Percentiles rank a stretch among this genome's conserved stretches.
Conservation (phyloP, 2,113 vertebrate species). For the Atrichornis clamosus region DNA sequence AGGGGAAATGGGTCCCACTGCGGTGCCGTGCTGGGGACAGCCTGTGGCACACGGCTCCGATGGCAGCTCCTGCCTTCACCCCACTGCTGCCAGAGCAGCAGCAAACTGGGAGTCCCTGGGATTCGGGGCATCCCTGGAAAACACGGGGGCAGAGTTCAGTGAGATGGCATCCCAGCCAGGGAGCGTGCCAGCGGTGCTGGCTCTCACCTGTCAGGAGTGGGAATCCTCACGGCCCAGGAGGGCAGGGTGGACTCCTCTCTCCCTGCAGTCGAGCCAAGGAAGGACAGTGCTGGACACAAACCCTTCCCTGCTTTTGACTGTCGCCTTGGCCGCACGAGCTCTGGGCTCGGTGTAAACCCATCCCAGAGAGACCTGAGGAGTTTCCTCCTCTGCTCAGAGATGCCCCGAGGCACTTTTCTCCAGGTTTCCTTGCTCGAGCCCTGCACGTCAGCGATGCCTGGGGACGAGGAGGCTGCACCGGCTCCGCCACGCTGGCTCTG, state of each 20-base stretch:
- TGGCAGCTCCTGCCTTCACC: rapidly evolving
- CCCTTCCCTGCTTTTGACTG: neutral
- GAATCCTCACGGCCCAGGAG: neutral
- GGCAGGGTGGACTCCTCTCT: rapidly evolving
- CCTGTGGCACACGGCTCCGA: rapidly evolving
- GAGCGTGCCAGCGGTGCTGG: rapidly evolving
- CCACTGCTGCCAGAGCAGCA: neutral
- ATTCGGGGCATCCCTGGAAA: neutral
- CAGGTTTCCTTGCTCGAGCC: neutral
- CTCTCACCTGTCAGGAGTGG: neutral
- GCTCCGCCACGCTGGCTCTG: neutral
- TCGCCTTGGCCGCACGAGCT: rapidly evolving
- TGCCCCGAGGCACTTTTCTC: neutral
- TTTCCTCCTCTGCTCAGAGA: neutral
- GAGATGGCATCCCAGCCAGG: rapidly evolving
- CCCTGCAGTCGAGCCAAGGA: rapidly evolving
- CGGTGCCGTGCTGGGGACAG: neutral
- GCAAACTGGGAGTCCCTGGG: neutral
- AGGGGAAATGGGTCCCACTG: rapidly evolving
- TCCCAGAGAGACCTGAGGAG: neutral
- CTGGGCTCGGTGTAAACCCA: neutral
- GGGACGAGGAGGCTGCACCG: neutral
- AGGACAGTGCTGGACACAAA: neutral
- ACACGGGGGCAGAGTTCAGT: rapidly evolving
- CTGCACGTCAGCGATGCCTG: rapidly evolving